phyloP scores from a whole-genome alignment of 2,888 invertebrate species.

The Bugulina stolonifera region DNA sequence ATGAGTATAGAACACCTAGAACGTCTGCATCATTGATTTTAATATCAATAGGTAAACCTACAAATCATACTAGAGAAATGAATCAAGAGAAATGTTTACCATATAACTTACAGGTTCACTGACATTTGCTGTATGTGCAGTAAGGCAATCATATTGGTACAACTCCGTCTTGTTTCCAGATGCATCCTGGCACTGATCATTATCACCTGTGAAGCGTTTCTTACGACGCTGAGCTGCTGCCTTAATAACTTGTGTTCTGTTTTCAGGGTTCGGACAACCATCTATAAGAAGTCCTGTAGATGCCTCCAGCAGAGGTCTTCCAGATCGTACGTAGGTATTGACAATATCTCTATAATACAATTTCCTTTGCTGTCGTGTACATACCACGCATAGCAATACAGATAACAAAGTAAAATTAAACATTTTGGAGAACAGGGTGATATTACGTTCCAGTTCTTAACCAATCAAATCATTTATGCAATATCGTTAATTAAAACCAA shows the following conservation, averaged over 20 bases:
- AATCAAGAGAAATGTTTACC: no score
- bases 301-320: constrained; percentile 7
- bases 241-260: not conserved
- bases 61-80: no score
- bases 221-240: not conserved
- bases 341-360: constrained; percentile 15
- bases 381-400: no score
- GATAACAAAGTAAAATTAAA: no score
- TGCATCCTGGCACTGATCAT: not conserved
- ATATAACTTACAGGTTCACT: not conserved
- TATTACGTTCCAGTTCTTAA: no score
- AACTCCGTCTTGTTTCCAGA: not conserved
- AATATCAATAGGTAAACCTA: no score
- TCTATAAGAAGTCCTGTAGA: constrained; percentile 14
- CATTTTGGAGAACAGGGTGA: no score
- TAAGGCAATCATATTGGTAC: not conserved
- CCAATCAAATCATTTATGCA: no score
- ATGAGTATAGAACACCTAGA: no score
- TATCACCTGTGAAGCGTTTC: not conserved
- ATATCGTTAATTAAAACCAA: no score
- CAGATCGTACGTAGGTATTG: constrained; percentile 1
- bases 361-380: no score
- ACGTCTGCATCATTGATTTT: no score
- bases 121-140: not conserved
- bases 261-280: not conserved